Base-by-base conservation (phyloP, 2,888 invertebrate species). In the Callimorpha dominula region DNA sequence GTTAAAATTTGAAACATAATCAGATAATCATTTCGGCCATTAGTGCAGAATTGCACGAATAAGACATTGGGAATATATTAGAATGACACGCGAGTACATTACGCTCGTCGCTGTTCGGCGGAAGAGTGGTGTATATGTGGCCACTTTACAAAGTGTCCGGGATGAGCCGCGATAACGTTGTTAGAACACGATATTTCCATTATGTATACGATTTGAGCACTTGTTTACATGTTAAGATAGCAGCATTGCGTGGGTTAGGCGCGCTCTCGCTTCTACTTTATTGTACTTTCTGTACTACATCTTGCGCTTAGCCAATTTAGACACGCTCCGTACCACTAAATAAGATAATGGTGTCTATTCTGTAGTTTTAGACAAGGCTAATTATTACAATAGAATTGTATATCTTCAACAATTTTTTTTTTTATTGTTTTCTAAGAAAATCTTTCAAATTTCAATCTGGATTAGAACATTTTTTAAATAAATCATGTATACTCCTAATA, bases 141-240 rank as follows among this genome's bases (percentile, higher is more conserved):
- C 92, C 95, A 94, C 95, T 95, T 94, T 94, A 95, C 94, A 94
- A 94, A 95, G 92, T 93, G 95, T 94, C 94, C 94, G 92, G 94
- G 94, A 94, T 93, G 95, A 94, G 94, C 90, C 92, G 94, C 93
- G 95, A 95, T 95, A 95, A 92, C 94, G 94, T 93, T 94, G 94
- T 94, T 94, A 93, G 94, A 95, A 95, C 95, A 95, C 94, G 95
- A 95, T 95, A 95, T 95, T 95, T 94, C 95, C 95, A 95, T 95
- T 95, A 95, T 94, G 95, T 95, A 95, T 95, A 95, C 95, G 95
- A 95, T 95, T 95, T 94, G 94, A 95, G 93, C 92, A 92, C 93
- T 93, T 93, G 93, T 95, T 95, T 95, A 95, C 94, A 94, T 91
- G 92, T 93, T 94, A 94, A 95, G 95, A 95, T 95, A 94, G 91